phyloP scores from a whole-genome alignment of 2,888 invertebrate genomes.

The Hoplodrina blanda region DNA sequence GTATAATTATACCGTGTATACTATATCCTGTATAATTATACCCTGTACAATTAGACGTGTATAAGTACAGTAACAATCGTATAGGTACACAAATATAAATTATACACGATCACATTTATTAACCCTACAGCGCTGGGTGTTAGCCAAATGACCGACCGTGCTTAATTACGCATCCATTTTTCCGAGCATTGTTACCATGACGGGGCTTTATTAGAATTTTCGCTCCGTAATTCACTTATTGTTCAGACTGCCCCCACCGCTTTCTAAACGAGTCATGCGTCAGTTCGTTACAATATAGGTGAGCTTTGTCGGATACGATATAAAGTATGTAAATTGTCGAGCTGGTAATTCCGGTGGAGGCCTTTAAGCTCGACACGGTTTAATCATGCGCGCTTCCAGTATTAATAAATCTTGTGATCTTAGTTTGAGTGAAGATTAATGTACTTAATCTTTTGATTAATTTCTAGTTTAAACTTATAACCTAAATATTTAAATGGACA shows the following conservation, averaged over 20 bases:
- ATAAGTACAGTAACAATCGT: neutral
- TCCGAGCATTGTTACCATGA: conserved; percentile 50
- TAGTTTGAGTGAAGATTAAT: conserved; percentile 31
- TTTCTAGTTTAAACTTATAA: conserved; percentile 14
- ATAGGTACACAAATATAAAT: conserved; percentile 6
- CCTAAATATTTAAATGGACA: neutral
- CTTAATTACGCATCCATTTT: conserved; percentile 67
- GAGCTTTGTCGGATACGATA: conserved; percentile 47
- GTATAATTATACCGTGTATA: neutral
- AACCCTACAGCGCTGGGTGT: conserved; percentile 18
- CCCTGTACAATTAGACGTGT: neutral
- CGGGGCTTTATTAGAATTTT: conserved; percentile 67
- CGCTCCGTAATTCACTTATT: conserved; percentile 72
- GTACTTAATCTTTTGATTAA: conserved; percentile 27
- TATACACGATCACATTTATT: conserved; percentile 12
- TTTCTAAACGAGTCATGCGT: conserved; percentile 56
- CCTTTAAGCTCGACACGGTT: conserved; percentile 33
- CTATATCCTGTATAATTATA: neutral
- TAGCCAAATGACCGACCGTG: conserved; percentile 34
- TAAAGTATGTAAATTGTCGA: conserved; percentile 52
- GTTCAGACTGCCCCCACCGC: conserved; percentile 47
- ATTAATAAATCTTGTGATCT: conserved; percentile 49
- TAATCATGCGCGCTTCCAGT: conserved; percentile 49
- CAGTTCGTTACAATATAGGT: conserved; percentile 32
- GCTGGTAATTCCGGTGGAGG: conserved; percentile 42